These are phyloP conservation scores for Oncorhynchus masou DNA, from an alignment of 2,113 vertebrate species.

Conservation along the genomic window DNA sequence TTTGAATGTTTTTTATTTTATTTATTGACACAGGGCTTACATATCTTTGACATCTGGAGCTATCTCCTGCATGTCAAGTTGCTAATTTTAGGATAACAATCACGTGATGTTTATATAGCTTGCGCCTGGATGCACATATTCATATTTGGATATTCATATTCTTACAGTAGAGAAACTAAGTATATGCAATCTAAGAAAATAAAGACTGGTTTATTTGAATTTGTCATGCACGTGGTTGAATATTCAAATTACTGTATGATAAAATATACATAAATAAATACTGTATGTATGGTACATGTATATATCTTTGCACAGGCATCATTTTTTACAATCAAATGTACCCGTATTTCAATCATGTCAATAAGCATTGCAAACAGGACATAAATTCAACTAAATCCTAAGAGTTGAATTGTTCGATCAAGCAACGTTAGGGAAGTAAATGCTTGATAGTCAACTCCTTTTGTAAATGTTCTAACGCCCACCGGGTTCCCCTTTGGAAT, in stretches of 20 bases:
- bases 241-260: slow-evolving; percentile 29
- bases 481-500: slow-evolving; percentile 35
- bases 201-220: background rate
- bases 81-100: slow-evolving; percentile 29
- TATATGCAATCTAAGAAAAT: slow-evolving; percentile 19
- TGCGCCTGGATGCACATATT: slow-evolving; percentile 25
- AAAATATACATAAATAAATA: background rate
- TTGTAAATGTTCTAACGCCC: background rate
- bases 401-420: background rate
- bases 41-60: slow-evolving; percentile 56
- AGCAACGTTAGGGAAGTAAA: slow-evolving; percentile 7
- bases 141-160: slow-evolving; percentile 12
- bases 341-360: slow-evolving; percentile 48
- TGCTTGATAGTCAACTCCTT: slow-evolving; percentile 43
- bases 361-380: slow-evolving; percentile 28
- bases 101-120: slow-evolving; percentile 38
- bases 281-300: background rate
- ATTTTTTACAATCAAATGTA: slow-evolving; percentile 12
- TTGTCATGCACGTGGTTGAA: no score
- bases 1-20: slow-evolving; percentile 65
- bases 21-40: slow-evolving; percentile 72
- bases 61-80: slow-evolving; percentile 51
- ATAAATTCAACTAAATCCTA: background rate
- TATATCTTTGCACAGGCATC: slow-evolving; percentile 29
- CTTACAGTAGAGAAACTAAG: slow-evolving; percentile 18